phyloP scores from a whole-genome alignment of 2,888 invertebrate genomes.

The Bhutanitis thaidina region DNA sequence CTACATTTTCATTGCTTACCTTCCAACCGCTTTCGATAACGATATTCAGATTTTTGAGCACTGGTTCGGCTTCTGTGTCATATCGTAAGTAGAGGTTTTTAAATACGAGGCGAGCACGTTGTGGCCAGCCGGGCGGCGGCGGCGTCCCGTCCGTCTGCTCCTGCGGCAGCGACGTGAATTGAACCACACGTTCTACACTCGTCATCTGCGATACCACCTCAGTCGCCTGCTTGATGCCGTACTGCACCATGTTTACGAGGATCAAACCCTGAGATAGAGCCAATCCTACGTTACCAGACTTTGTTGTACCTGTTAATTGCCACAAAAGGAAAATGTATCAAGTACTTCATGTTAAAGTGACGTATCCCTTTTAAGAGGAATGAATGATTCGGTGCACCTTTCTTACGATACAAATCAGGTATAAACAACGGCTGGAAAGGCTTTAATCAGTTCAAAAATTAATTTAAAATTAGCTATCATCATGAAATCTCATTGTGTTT shows the following conservation, averaged over 20 bases:
- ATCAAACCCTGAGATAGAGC: constrained; percentile 86
- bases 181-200: constrained; percentile 89
- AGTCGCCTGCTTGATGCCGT: constrained; percentile 88
- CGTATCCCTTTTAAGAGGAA: no score
- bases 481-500: no score
- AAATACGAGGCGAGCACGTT: constrained; percentile 80
- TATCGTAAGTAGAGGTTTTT: constrained; percentile 83
- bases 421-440: no score
- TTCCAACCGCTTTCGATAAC: constrained; percentile 83
- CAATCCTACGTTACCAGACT: constrained; percentile 85
- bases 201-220: constrained; percentile 89
- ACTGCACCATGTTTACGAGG: constrained; percentile 89
- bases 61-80: constrained; percentile 80
- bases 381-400: no score
- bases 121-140: constrained; percentile 82
- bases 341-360: no score
- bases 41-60: constrained; percentile 84
- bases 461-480: no score
- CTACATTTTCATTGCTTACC: no score
- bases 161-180: constrained; percentile 86
- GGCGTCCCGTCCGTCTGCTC: constrained; percentile 83
- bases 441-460: no score
- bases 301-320: constrained; percentile 60
- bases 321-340: no score
- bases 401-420: no score